A percentile compares a stretch with the other conserved stretches of the same genome.
These are phyloP conservation scores for Ictidomys tridecemlineatus DNA, from an alignment of 2,113 vertebrate species.

Conservation along the genomic window DNA sequence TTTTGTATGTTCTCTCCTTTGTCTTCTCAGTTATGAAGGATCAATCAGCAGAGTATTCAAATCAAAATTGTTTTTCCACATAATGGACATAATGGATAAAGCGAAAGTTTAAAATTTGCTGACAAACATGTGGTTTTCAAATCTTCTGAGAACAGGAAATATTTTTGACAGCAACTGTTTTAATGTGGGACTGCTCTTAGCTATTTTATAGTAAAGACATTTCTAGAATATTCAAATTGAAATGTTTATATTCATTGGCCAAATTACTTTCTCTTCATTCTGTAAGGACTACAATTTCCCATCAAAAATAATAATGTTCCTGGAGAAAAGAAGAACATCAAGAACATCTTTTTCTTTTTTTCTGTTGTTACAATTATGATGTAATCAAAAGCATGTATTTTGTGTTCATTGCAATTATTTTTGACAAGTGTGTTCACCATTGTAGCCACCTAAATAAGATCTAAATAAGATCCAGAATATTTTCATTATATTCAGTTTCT, in stretches of 20 bases:
- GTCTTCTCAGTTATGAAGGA: neutral
- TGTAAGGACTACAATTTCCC: neutral
- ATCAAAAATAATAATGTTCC: neutral
- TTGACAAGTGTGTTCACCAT: neutral
- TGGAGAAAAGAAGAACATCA: neutral
- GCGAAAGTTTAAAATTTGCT: neutral
- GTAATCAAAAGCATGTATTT: neutral
- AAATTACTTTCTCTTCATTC: neutral
- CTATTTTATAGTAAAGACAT: conserved; percentile 19
- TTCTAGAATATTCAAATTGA: neutral
- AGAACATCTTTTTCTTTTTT: neutral
- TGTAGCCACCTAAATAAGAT: neutral
- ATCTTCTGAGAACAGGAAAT: neutral
- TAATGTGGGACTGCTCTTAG: neutral
- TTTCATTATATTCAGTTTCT: neutral
- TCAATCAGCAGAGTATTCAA: neutral
- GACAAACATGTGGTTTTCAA: neutral
- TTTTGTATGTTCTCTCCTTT: neutral
- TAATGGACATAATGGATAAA: neutral
- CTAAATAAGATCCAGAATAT: neutral
- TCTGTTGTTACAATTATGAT: neutral
- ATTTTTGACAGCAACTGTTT: neutral
- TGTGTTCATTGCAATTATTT: neutral
- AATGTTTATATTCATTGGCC: neutral
- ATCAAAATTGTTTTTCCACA: neutral